Evolutionary conservation across 2,113 vertebrate genomes (phyloP).

Genomic region (Ranitomeya variabilis): DNA sequence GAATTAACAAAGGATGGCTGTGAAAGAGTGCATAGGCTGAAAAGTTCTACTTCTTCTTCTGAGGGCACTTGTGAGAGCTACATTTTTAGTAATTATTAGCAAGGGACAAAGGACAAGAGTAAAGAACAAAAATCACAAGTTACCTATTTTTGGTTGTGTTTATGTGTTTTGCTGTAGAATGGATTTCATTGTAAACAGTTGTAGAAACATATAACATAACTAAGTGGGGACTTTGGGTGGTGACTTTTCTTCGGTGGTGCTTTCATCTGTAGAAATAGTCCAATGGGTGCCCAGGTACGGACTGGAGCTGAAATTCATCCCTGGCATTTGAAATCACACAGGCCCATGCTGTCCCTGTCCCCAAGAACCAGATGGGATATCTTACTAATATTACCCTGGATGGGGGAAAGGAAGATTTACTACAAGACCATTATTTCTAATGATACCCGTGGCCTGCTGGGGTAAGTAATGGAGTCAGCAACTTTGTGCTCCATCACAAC

Average conservation of each 20-base stretch:
- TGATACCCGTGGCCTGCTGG: too few relatives aligned
- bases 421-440: too few relatives aligned
- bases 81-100: constrained; percentile 2
- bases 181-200: background rate
- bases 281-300: too few relatives aligned
- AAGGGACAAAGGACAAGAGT: background rate
- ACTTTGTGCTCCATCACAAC: too few relatives aligned
- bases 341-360: too few relatives aligned
- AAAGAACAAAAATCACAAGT: background rate
- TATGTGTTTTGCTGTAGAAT: background rate
- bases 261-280: background rate
- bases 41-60: background rate
- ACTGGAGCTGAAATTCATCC: too few relatives aligned
- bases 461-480: too few relatives aligned
- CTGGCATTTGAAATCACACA: too few relatives aligned
- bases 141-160: background rate
- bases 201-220: background rate
- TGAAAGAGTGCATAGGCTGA: background rate
- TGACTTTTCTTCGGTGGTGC: background rate
- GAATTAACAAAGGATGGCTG: constrained; percentile 4
- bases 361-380: too few relatives aligned
- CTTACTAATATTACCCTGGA: too few relatives aligned
- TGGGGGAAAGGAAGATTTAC: too few relatives aligned
- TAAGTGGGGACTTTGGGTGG: too few relatives aligned
- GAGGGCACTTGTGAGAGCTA: background rate